These are phyloP conservation scores for Polydrusus tereticollis DNA, from an alignment of 2,888 invertebrate genomes.

Conservation along the genomic window DNA sequence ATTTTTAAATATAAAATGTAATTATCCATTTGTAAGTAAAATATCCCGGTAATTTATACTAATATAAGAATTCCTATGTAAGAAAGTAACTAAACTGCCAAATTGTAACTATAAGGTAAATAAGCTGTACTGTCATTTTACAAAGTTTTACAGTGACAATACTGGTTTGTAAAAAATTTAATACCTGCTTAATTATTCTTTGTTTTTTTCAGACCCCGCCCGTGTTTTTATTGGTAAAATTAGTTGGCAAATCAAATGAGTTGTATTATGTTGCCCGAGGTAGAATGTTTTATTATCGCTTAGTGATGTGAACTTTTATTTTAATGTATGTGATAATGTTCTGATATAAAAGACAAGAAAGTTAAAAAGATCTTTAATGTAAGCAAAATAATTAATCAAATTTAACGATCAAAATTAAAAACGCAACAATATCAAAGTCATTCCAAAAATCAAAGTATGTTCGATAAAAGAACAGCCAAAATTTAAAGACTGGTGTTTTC, in stretches of 20 bases:
- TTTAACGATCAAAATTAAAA: constrained; percentile 1
- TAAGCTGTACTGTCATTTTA: background rate
- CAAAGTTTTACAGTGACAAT: background rate
- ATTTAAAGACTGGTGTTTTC: constrained; percentile 9
- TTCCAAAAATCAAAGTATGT: constrained; percentile 19
- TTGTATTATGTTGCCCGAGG: constrained; percentile 31
- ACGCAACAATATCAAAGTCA: background rate
- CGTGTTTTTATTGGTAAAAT: background rate
- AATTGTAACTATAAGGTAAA: constrained; percentile 1
- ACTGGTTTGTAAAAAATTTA: background rate
- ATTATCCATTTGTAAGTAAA: too few relatives aligned
- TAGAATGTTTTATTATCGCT: background rate
- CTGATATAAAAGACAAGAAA: constrained; percentile 10
- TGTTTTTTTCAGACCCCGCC: constrained; percentile 31
- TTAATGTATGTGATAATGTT: constrained; percentile 28
- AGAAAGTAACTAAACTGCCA: constrained; percentile 22
- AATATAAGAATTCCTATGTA: background rate
- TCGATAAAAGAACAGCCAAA: background rate
- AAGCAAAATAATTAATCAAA: constrained; percentile 9
- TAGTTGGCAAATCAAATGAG: background rate
- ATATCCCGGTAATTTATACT: background rate
- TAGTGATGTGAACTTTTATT: constrained; percentile 6
- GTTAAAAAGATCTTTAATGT: background rate
- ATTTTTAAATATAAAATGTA: too few relatives aligned
- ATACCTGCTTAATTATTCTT: background rate